These are phyloP conservation scores for Aplysia californica DNA, from an alignment of 1,140 invertebrate genomes.

Conservation along the genomic window DNA sequence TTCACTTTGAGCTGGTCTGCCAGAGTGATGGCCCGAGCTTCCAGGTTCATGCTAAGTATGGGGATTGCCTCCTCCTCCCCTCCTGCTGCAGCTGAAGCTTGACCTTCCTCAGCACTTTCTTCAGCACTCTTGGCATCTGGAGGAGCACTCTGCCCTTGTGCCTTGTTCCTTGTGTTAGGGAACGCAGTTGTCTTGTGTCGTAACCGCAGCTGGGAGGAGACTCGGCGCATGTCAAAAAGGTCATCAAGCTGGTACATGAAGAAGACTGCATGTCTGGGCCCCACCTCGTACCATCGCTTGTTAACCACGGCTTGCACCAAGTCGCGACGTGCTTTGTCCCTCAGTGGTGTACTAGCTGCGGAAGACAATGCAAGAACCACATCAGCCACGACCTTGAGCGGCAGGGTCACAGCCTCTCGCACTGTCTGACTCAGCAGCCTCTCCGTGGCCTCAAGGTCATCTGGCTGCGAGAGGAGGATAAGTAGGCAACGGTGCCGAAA, in stretches of 20 bases:
- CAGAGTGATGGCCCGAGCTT: neutral
- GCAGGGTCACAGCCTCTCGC: neutral
- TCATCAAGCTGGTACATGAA: slow-evolving; percentile 22
- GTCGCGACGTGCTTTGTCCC: neutral
- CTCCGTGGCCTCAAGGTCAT: neutral
- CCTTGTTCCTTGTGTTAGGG: neutral
- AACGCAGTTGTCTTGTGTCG: neutral
- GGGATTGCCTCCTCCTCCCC: neutral
- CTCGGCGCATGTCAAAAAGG: slow-evolving; percentile 6
- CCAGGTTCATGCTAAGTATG: slow-evolving; percentile 1
- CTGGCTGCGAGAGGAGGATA: neutral
- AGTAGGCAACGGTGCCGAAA: neutral
- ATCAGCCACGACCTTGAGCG: slow-evolving; percentile 10
- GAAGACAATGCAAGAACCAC: slow-evolving; percentile 4
- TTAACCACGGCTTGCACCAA: slow-evolving; percentile 1
- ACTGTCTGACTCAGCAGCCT: slow-evolving; percentile 1
- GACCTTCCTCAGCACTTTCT: neutral
- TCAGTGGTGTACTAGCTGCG: neutral
- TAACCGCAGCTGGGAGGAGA: neutral
- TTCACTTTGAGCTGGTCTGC: slow-evolving; percentile 8
- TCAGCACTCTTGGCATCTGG: neutral
- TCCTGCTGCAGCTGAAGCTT: neutral
- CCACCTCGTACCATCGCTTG: slow-evolving; percentile 14
- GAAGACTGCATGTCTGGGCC: slow-evolving; percentile 8
- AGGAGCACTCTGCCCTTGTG: neutral